Conservation (phyloP, 2,888 invertebrate species). For the Eristalis intricaria region DNA sequence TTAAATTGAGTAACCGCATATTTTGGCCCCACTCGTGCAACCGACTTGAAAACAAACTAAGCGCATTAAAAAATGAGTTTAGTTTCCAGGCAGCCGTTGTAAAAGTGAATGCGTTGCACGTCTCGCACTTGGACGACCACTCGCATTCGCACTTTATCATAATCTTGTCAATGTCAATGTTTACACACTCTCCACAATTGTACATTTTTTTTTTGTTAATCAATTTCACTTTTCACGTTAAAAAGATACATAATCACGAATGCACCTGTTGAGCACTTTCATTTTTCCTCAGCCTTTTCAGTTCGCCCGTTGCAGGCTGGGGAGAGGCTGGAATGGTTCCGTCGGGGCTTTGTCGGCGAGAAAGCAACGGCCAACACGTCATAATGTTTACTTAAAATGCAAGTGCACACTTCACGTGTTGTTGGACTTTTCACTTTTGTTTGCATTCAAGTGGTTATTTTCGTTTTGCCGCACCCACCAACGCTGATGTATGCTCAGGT, state of each 20-base stretch:
- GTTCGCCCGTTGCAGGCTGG: background rate
- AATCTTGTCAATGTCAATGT: conserved; percentile 38
- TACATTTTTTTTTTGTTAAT: background rate
- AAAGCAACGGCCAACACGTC: conserved; percentile 49
- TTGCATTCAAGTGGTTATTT: conserved; percentile 41
- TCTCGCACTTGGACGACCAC: background rate
- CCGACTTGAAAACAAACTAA: background rate
- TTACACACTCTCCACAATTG: conserved; percentile 26
- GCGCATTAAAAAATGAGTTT: background rate
- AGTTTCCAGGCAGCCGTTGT: background rate
- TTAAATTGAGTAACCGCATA: background rate
- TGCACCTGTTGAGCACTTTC: conserved; percentile 37
- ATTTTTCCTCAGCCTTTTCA: conserved; percentile 10
- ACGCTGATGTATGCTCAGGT: background rate
- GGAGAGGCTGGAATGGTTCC: background rate
- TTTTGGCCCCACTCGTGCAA: background rate
- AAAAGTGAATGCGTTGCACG: background rate
- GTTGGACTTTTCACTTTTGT: conserved; percentile 62
- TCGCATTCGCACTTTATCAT: no score
- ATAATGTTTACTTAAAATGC: conserved; percentile 53
- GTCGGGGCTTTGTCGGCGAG: conserved; percentile 37
- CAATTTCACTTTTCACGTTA: conserved; percentile 37
- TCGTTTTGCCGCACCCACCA: conserved; percentile 24
- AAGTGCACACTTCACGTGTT: conserved; percentile 53
- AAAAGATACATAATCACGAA: background rate